Evolutionary conservation across 1,140 invertebrate genomes (phyloP), one percentile per base, ranked within the genome.

Genomic region (Penaeus japonicus): DNA sequence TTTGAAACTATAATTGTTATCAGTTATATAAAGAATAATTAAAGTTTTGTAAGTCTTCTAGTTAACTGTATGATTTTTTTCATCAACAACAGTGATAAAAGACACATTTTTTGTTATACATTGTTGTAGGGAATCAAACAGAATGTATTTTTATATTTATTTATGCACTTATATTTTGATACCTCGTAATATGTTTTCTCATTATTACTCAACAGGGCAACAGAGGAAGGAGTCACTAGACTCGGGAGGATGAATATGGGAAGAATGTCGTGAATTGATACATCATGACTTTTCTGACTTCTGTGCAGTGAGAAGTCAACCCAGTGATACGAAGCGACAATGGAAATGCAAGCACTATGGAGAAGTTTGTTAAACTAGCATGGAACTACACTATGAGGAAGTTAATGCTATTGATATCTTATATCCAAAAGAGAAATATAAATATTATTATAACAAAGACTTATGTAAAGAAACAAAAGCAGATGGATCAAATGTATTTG

Each of bases 371-470:
- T 53, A 24, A 24, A 24, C 85, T 22, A 55, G 75, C 20, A 18
- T 65, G 15, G 59, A 81, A n/a, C 59, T 73, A 7, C 88, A 86
- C 10, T 86, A 85, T 53, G 84, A 86, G 53, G 89, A 86, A 77
- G 84, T 89, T 30, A 86, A 86, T 86, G 84, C 85, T 30, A 75
- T 87, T 24, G 89, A 86, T 82, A 86, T 87, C 17, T 65, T 87
- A 4, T 89, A 86, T 53, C 89, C 85, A 17, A 89, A 87, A 65
- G 89, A 86, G 54, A 89, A 87, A 53, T 89, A 87, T 24, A 89
- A 87, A 35, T 89, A 86, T 39, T 89, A 87, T 77, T 89, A 85
- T 82, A 83, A 89, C 32, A 89, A 89, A 75, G 89, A 89, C 1
- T 54, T 89, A 27, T 86, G 85, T 75, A 89, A 86, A 35, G 85